Conservation (phyloP, 2,888 invertebrate genomes). For the Stegophylla sp. region DNA sequence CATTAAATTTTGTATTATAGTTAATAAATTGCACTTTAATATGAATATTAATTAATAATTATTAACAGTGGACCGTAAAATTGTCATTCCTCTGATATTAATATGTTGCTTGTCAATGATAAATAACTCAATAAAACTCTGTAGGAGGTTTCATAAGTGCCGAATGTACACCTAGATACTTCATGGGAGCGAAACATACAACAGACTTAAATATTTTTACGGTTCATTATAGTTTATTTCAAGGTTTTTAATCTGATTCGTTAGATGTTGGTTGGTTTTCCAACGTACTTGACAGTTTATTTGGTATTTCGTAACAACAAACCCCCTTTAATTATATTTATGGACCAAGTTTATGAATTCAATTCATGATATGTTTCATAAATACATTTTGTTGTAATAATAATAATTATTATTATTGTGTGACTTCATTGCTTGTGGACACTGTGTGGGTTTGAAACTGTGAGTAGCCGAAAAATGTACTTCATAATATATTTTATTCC, state of each 20-base stretch:
- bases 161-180: background rate
- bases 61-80: too few relatives aligned
- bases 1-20: too few relatives aligned
- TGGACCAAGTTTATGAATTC: background rate
- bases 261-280: slow-evolving; percentile 12
- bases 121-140: too few relatives aligned
- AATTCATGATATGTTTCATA: background rate
- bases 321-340: slow-evolving; percentile 16
- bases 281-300: slow-evolving; percentile 6
- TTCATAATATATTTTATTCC: too few relatives aligned
- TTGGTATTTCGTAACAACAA: slow-evolving; percentile 22
- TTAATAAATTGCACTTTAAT: too few relatives aligned
- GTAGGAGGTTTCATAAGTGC: slow-evolving; percentile 6
- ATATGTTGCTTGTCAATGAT: too few relatives aligned
- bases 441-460: too few relatives aligned
- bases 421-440: background rate
- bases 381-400: background rate
- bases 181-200: background rate
- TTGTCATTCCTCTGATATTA: too few relatives aligned
- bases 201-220: background rate
- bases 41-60: too few relatives aligned
- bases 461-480: too few relatives aligned
- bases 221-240: slow-evolving; percentile 31
- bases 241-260: slow-evolving; percentile 12
- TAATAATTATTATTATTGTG: background rate